Conservation (phyloP, 2,113 vertebrate species). For the Harpagus bidentatus region DNA sequence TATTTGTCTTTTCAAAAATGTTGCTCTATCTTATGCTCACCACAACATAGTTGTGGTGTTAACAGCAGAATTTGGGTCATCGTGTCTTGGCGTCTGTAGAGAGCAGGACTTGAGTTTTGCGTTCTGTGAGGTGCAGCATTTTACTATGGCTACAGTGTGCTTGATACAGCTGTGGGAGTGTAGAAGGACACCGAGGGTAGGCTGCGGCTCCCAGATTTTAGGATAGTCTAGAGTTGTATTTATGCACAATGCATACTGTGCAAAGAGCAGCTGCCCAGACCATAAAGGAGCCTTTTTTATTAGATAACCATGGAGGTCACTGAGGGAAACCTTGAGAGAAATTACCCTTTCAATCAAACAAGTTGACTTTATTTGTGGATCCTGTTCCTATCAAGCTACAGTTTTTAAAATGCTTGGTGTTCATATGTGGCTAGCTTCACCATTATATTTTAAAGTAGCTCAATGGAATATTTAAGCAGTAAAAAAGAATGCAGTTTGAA, state of each 20-base stretch:
- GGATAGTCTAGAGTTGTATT: rapidly evolving
- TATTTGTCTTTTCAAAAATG: not conserved
- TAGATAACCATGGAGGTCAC: not conserved
- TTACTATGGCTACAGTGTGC: not conserved
- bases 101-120: not conserved
- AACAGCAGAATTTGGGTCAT: not conserved
- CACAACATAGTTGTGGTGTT: not conserved
- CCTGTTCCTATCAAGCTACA: not conserved
- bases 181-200: not conserved
- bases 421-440: not conserved
- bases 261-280: not conserved
- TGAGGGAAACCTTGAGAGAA: not conserved
- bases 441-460: not conserved
- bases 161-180: not conserved
- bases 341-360: not conserved
- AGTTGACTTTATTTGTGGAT: not conserved
- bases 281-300: not conserved
- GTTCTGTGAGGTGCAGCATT: not conserved
- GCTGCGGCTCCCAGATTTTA: not conserved
- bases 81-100: rapidly evolving
- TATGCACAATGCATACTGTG: not conserved
- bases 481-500: not conserved
- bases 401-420: not conserved
- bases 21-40: not conserved
- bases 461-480: not conserved